Evolutionary conservation across 1,140 invertebrate species (phyloP).

Genomic region (Leptinotarsa undecemlineata): DNA sequence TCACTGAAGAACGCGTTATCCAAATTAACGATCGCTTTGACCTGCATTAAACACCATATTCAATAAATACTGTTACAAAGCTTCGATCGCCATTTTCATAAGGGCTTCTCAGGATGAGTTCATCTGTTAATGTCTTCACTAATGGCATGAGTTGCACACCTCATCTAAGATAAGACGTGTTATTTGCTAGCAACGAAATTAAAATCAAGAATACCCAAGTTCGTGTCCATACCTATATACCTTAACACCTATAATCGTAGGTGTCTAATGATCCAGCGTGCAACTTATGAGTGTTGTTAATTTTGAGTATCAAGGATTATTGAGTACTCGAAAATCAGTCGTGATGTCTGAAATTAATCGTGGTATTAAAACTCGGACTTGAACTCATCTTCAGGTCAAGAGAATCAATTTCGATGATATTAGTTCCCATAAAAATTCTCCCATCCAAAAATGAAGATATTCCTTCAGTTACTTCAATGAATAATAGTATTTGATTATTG

Average conservation of each 20-base stretch:
- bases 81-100: not conserved
- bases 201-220: not conserved
- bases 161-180: not conserved
- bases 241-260: not conserved
- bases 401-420: not conserved
- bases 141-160: not conserved
- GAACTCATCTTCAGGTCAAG: not conserved
- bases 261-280: slow-evolving; percentile 1
- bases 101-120: not conserved
- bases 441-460: too few species aligned
- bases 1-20: too few species aligned
- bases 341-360: not conserved
- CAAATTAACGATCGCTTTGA: too few species aligned
- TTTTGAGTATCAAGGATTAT: not conserved
- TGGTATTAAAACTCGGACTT: not conserved
- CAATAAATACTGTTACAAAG: too few species aligned
- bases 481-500: too few species aligned
- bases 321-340: not conserved
- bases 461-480: too few species aligned
- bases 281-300: not conserved
- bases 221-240: not conserved
- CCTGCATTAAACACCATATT: too few species aligned
- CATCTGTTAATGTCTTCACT: not conserved
- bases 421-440: too few species aligned
- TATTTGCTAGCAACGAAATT: not conserved